Percentiles rank a stretch among this genome's conserved stretches.
These are phyloP conservation scores for Cheilosia urbana DNA, from an alignment of 2,888 invertebrate species.

Conservation along the genomic window DNA sequence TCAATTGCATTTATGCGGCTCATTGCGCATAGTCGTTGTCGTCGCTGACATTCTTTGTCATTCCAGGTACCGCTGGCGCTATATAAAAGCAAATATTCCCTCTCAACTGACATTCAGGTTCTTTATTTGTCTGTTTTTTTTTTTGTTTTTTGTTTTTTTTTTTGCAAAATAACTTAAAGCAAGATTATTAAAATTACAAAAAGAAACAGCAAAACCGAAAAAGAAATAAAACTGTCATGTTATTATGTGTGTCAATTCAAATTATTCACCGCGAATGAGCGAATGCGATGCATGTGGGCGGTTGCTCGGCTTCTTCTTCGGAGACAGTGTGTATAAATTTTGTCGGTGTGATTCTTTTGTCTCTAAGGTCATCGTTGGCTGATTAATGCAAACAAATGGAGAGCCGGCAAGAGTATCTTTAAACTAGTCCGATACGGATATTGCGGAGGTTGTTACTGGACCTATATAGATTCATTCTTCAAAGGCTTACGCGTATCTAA, in stretches of 20 bases:
- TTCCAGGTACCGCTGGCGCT: neutral
- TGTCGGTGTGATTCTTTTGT: slow-evolving; percentile 26
- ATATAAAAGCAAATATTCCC: neutral
- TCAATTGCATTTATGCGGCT: too few relatives aligned
- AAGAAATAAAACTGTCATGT: slow-evolving; percentile 15
- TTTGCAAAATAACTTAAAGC: slow-evolving; percentile 6
- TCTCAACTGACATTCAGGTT: neutral
- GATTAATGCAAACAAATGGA: slow-evolving; percentile 46
- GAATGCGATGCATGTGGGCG: slow-evolving; percentile 39
- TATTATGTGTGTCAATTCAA: slow-evolving; percentile 47
- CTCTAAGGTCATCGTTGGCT: slow-evolving; percentile 56
- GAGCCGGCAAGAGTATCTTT: slow-evolving; percentile 14
- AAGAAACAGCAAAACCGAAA: neutral
- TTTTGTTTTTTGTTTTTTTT: neutral
- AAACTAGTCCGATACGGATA: slow-evolving; percentile 35
- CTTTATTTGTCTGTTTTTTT: neutral
- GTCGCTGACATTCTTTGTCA: neutral
- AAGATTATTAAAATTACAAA: slow-evolving; percentile 1
- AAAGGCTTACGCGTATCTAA: neutral
- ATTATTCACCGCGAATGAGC: slow-evolving; percentile 42
- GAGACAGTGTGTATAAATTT: neutral
- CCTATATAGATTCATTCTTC: neutral
- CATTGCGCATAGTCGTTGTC: too few relatives aligned
- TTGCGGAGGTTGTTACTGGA: slow-evolving; percentile 1
- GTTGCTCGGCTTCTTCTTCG: slow-evolving; percentile 15